Conservation (phyloP, 1,140 invertebrate species). For the Heliconius himera region DNA sequence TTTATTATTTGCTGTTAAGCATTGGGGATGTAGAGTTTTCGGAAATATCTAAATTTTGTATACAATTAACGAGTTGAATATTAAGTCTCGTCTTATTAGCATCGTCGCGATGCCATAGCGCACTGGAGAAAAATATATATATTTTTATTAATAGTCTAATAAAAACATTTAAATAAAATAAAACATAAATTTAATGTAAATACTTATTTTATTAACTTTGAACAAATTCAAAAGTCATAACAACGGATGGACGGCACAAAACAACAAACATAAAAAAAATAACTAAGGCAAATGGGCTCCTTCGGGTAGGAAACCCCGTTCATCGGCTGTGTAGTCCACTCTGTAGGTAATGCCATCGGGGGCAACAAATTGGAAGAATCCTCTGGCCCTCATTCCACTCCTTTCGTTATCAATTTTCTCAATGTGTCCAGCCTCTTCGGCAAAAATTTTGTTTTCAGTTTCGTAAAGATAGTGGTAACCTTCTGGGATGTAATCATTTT, state of each 20-base stretch:
- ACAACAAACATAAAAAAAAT: constrained; percentile 13
- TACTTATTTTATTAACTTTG: constrained; percentile 20
- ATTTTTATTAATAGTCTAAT: no score
- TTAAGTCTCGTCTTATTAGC: no score
- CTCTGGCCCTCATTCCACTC: constrained; percentile 81
- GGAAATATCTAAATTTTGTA: no score
- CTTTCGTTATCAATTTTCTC: constrained; percentile 77
- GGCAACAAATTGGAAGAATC: constrained; percentile 80
- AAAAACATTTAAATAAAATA: no score
- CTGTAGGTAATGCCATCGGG: constrained; percentile 86
- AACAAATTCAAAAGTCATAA: constrained; percentile 26
- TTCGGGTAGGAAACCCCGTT: constrained; percentile 85
- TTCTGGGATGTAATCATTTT: constrained; percentile 62
- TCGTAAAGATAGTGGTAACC: constrained; percentile 83
- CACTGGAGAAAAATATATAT: no score
- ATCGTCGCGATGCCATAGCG: no score
- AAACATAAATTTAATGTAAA: neutral
- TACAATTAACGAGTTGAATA: no score
- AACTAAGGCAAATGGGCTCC: constrained; percentile 80
- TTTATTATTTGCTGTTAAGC: no score
- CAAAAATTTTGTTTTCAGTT: constrained; percentile 84
- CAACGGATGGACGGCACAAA: constrained; percentile 19
- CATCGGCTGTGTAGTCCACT: constrained; percentile 85
- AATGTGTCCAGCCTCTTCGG: constrained; percentile 81
- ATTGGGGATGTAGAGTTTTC: neutral